These are phyloP conservation scores for Nesidiocoris tenuis DNA, from an alignment of 2,888 invertebrate genomes.

Conservation along the genomic window DNA sequence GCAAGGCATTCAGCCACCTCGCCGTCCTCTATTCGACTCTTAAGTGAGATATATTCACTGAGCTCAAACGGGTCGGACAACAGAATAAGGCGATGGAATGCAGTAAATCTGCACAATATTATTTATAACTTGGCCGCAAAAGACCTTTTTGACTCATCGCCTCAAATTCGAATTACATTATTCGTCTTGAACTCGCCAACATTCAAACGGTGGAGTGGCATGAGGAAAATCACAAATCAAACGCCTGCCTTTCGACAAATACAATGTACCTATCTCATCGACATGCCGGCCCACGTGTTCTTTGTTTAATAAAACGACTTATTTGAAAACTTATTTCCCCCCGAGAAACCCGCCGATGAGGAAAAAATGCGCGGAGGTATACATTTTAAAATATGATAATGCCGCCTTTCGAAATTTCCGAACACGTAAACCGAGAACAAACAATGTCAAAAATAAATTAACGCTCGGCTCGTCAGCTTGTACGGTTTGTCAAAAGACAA, in stretches of 20 bases:
- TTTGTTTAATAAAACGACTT: not conserved
- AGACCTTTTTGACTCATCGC: no score
- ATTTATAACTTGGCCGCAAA: no score
- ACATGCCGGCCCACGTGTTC: not conserved
- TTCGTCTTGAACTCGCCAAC: no score
- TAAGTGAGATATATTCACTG: not conserved
- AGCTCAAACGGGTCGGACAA: not conserved
- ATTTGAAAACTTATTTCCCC: not conserved
- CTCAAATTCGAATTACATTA: no score
- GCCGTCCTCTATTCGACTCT: not conserved
- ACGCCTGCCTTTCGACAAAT: no score
- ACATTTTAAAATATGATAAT: conserved; percentile 25
- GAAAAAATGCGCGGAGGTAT: not conserved
- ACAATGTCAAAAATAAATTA: not conserved
- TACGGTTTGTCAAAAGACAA: not conserved
- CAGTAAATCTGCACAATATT: not conserved
- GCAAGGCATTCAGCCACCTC: not conserved
- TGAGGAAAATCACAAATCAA: no score
- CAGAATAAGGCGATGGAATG: not conserved
- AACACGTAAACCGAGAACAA: not conserved
- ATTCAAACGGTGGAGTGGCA: no score
- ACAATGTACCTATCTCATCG: no score
- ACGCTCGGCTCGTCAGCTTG: not conserved
- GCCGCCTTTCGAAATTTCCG: not conserved
- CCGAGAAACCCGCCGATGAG: not conserved